Evolutionary conservation across 1,140 invertebrate species (phyloP), one percentile per base, ranked within the genome.

Genomic region (Musca vetustissima): DNA sequence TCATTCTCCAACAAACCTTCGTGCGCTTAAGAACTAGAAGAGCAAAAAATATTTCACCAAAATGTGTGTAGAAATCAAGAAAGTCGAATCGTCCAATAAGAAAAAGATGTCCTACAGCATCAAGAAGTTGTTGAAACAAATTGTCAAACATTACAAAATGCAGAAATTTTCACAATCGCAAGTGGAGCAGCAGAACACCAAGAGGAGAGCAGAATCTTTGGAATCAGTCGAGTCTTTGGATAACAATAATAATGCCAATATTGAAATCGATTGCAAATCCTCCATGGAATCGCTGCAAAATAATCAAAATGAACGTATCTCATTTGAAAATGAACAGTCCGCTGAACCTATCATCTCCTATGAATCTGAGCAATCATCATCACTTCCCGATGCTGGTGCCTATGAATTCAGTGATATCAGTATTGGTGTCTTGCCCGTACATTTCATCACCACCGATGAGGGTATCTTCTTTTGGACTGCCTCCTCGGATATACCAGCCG

Each of bases 381-480:
- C n/a, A n/a, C n/a, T n/a, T n/a, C n/a, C n/a, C n/a, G n/a, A n/a
- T n/a, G n/a, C n/a, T n/a, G 79, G 81, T 68, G 77, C 80, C 74
- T 78, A 78, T 69, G 77, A 79, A 19, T 68, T 73, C 52, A 77
- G 76, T 69, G 87, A 87, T 71, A 83, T 88, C 74, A 76, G 73
- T 57, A 75, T 74, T 55, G 77, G 74, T 61, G 79, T 83, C 17
- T 76, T 82, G n/a, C 85, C 85, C 19, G 85, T 86, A 22, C 84
- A 86, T 75, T 86, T 86, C 73, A 84, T 85, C 59, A 82, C 83
- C 76, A 86, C 85, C 17, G 84, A 85, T 66, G 84, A 84, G 22
- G 85, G 85, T 24, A 86, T 85, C 53, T 86, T 86, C 79, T 86
- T 86, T 79, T 86, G 85, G 85, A 86, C 85, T n/a, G 86, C 87